Conservation (phyloP, 2,888 invertebrate genomes). For the Orchesellides sinensis region DNA sequence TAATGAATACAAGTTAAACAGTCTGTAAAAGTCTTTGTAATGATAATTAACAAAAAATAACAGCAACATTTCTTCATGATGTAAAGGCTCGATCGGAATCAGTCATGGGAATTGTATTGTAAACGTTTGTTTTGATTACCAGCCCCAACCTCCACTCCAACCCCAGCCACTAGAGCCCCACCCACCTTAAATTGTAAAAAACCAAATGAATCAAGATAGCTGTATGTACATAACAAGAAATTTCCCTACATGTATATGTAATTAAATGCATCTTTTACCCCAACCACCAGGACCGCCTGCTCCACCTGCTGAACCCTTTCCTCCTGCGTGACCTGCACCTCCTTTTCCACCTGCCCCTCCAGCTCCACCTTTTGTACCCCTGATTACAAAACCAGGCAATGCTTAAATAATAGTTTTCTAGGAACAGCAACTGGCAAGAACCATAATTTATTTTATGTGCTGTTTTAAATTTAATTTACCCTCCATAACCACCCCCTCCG, state of each 20-base stretch:
- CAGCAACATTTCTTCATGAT: slow-evolving; percentile 1
- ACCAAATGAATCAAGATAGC: too few relatives aligned
- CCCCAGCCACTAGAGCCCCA: background rate
- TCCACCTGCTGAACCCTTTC: slow-evolving; percentile 26
- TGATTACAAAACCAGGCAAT: too few relatives aligned
- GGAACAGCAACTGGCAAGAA: too few relatives aligned
- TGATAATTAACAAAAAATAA: background rate
- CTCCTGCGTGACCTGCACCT: slow-evolving; percentile 10
- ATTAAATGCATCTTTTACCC: background rate
- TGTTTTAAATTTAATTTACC: too few relatives aligned
- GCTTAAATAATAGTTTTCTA: too few relatives aligned
- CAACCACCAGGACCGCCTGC: background rate
- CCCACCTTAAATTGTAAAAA: background rate
- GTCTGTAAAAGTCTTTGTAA: too few relatives aligned
- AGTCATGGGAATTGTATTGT: background rate
- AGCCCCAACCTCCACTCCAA: too few relatives aligned
- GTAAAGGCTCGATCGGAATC: background rate
- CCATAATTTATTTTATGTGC: too few relatives aligned
- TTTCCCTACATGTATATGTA: background rate
- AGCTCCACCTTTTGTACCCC: slow-evolving; percentile 1
- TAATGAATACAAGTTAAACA: too few relatives aligned
- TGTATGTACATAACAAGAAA: too few relatives aligned
- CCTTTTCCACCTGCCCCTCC: slow-evolving; percentile 23
- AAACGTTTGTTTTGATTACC: background rate
- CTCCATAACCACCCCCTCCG: slow-evolving; percentile 5